These are phyloP conservation scores for Struthidea cinerea DNA, from an alignment of 2,113 vertebrate genomes.

Conservation along the genomic window DNA sequence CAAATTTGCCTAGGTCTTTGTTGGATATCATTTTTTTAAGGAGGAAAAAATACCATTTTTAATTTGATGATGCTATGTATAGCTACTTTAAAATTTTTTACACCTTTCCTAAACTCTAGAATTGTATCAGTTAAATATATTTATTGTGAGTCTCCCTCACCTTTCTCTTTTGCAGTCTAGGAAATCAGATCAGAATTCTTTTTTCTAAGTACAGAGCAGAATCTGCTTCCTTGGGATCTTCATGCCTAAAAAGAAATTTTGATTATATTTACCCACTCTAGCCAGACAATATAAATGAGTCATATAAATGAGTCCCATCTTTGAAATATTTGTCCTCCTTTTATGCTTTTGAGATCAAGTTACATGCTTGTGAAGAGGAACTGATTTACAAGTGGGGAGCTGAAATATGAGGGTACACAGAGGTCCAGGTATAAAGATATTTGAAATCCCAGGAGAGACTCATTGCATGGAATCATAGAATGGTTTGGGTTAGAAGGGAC, in stretches of 20 bases:
- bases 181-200: neutral
- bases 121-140: neutral
- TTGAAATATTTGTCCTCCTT: neutral
- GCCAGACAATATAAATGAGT: neutral
- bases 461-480: neutral
- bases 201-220: fast-evolving
- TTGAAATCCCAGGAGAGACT: neutral
- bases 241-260: neutral
- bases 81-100: neutral
- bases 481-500: neutral
- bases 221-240: neutral
- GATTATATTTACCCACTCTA: neutral
- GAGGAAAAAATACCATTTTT: neutral
- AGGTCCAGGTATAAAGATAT: neutral
- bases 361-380: neutral
- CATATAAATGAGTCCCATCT: neutral
- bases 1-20: neutral
- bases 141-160: neutral
- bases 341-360: neutral
- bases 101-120: neutral
- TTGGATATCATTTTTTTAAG: neutral
- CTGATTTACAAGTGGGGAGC: neutral
- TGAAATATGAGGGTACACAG: neutral
- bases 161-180: neutral
- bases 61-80: neutral